Evolutionary conservation across 2,797 vertebrate genomes (phyloP).

Genomic region (Tympanoctomys barrerae): DNA sequence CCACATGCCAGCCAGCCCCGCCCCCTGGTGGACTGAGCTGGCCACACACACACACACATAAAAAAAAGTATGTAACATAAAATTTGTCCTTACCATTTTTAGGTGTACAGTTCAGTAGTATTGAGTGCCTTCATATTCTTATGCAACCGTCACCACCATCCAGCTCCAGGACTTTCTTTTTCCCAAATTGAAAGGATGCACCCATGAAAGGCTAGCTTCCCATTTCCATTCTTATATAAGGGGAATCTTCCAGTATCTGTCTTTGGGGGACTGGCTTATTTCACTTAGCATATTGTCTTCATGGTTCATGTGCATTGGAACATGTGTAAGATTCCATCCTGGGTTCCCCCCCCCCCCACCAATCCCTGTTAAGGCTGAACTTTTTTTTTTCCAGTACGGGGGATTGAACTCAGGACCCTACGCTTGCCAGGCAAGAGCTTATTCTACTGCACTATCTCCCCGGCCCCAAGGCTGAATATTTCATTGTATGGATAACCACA

Average conservation of each 20-base stretch:
- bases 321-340: not conserved
- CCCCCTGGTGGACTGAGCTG: no score
- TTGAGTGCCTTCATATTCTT: not conserved
- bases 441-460: no score
- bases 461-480: not conserved
- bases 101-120: not conserved
- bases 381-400: no score
- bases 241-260: not conserved
- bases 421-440: no score
- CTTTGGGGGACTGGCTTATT: not conserved
- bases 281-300: not conserved
- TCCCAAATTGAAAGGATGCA: not conserved
- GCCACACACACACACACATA: no score
- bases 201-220: not conserved
- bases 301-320: not conserved
- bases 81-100: not conserved
- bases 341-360: no score
- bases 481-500: not conserved
- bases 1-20: no score
- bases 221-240: not conserved
- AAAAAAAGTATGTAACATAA: no score
- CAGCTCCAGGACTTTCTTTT: not conserved
- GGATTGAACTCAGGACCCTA: no score
- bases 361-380: no score
- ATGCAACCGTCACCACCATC: not conserved